A percentile compares a stretch with the other conserved stretches of the same genome.
Evolutionary conservation across 2,888 invertebrate species (phyloP).

Genomic region (Macropis europaea): DNA sequence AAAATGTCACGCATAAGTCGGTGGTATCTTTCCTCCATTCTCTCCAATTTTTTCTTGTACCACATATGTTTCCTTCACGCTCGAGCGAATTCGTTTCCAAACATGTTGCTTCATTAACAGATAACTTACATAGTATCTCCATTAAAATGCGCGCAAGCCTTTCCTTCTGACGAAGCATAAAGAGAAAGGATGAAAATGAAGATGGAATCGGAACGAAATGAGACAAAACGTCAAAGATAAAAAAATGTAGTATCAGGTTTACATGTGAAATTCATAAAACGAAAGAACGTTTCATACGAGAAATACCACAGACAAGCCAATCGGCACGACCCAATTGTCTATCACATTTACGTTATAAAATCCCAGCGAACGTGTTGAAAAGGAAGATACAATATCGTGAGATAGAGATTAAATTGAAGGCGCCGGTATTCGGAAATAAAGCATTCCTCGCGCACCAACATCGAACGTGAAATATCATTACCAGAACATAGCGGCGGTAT

Average conservation of each 20-base stretch:
- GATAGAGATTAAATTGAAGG: neutral
- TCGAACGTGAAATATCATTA: neutral
- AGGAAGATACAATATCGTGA: conserved; percentile 5
- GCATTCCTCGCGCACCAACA: conserved; percentile 5
- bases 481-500: conserved; percentile 7
- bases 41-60: conserved; percentile 44
- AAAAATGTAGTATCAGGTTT: conserved; percentile 10
- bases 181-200: conserved; percentile 29
- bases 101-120: conserved; percentile 40
- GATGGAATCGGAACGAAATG: neutral
- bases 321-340: conserved; percentile 8
- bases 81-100: conserved; percentile 45
- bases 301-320: conserved; percentile 3
- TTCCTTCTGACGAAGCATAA: conserved; percentile 27
- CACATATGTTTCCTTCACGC: conserved; percentile 46
- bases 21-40: conserved; percentile 30
- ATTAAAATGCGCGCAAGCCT: conserved; percentile 45
- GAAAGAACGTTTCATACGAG: neutral
- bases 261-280: conserved; percentile 2
- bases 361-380: conserved; percentile 10
- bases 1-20: conserved; percentile 15
- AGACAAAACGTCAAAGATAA: conserved; percentile 24
- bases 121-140: conserved; percentile 45
- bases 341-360: conserved; percentile 12
- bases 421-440: neutral